Evolutionary conservation across 1,140 invertebrate genomes (phyloP).

Genomic region (Drosophila varians): DNA sequence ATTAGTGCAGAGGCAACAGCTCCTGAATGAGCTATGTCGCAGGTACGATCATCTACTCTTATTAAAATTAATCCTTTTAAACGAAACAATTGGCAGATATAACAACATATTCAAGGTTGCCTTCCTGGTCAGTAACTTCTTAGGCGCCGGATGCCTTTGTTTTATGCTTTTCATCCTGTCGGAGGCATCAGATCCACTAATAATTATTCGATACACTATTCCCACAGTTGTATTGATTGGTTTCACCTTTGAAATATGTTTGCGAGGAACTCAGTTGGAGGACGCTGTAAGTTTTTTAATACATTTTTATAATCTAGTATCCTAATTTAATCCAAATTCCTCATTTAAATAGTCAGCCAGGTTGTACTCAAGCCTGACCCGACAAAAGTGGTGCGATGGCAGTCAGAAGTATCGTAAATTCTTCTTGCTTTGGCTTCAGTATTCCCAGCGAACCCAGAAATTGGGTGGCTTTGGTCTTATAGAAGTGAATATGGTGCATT

Average conservation of each 20-base stretch:
- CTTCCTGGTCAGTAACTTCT: slow-evolving; percentile 44
- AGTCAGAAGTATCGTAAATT: slow-evolving; percentile 43
- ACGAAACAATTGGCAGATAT: slow-evolving; percentile 17
- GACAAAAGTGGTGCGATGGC: slow-evolving; percentile 52
- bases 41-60: not conserved
- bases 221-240: slow-evolving; percentile 18
- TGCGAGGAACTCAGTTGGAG: slow-evolving; percentile 53
- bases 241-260: slow-evolving; percentile 54
- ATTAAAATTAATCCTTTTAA: not conserved
- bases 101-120: slow-evolving; percentile 52
- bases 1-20: slow-evolving; percentile 47
- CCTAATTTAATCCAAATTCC: too few relatives aligned
- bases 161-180: slow-evolving; percentile 53
- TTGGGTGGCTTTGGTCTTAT: slow-evolving; percentile 47
- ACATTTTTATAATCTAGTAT: too few relatives aligned
- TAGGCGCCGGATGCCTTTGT: slow-evolving; percentile 46
- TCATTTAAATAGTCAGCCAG: slow-evolving; percentile 18
- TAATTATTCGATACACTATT: slow-evolving; percentile 20
- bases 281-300: slow-evolving; percentile 39
- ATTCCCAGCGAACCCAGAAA: slow-evolving; percentile 31
- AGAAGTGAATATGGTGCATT: slow-evolving; percentile 64
- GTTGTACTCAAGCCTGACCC: slow-evolving; percentile 14
- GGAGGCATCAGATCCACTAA: slow-evolving; percentile 29
- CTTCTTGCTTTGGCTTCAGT: slow-evolving; percentile 49
- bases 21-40: slow-evolving; percentile 34